Conservation (phyloP, 2,888 invertebrate species). For the Norana najaformis region DNA sequence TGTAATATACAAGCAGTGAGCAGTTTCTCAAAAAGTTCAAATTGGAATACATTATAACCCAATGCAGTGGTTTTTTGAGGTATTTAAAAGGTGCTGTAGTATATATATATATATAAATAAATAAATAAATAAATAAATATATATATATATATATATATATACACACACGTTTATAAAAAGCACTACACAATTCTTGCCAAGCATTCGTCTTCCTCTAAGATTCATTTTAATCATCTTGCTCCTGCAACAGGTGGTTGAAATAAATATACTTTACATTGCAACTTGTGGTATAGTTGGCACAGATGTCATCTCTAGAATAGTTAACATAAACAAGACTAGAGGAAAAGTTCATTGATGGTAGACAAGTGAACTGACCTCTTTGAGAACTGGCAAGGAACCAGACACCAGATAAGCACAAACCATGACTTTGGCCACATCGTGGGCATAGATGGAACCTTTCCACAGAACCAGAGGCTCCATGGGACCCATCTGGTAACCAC, state of each 20-base stretch:
- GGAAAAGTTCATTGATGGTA: neutral
- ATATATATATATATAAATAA: no score
- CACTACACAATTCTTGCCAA: no score
- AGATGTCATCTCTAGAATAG: neutral
- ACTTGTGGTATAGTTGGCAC: neutral
- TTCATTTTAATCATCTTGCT: neutral
- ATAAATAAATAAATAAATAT: no score
- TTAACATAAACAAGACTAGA: neutral
- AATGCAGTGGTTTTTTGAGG: neutral
- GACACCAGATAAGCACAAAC: constrained; percentile 80
- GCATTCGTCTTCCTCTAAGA: no score
- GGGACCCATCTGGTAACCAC: constrained; percentile 50
- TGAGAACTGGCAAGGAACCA: constrained; percentile 49
- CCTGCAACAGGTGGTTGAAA: neutral
- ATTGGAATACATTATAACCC: neutral
- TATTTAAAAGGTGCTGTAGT: neutral
- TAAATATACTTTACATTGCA: neutral
- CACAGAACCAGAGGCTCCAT: constrained; percentile 65
- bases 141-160: no score
- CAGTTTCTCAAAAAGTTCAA: neutral
- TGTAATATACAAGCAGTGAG: constrained; percentile 53
- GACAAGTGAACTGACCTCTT: constrained; percentile 21
- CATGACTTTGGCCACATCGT: constrained; percentile 85
- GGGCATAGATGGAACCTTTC: constrained; percentile 86
- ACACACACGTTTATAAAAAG: no score